Base-by-base conservation (phyloP, 1,140 invertebrate genomes). In the Pomacea maculata region DNA sequence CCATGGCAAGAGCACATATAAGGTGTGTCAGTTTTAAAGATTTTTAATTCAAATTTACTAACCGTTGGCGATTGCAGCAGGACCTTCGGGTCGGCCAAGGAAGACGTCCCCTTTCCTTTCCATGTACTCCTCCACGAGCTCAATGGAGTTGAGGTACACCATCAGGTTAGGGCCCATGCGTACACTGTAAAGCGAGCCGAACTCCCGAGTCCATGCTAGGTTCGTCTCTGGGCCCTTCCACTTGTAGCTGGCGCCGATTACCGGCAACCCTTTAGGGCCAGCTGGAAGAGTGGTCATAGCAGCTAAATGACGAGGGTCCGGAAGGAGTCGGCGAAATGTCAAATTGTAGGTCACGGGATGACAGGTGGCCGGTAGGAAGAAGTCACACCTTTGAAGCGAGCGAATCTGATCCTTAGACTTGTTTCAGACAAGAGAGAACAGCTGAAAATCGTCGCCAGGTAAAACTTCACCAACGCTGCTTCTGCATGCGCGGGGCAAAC, bases 191-290 rank as follows among this genome's bases (percentile, higher is more conserved):
- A 84, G 80, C 14, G 75, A 61, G 6, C 83, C 83, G 54, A 74
- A 84, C 76, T 79, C 75, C 45, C 73, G 71, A 8, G 78, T 78
- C 83, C 83, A 84, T 19, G 64, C 76, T 21, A 82, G 65, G 78
- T 82, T 84, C 19, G 83, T 84, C 75, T 82, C 70, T 14, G 83
- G 83, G 7, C 83, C 83, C 29, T 84, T 84, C 73, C 75, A 84
- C 21, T 82, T 45, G 1, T 80, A 64, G 9, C 80, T 45, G 9
- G 78, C 72, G 2, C 83, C 83, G 1, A 82, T 25, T 19, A 72
- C 67, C 9, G 83, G 81, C 10, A 82, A 29, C 3, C 83, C 83
- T 11, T 52, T 55, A 0, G 81, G 81, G 7, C 81, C 81, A 1
- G 81, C 79, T 11, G 83, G 81, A 0, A 82, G 80, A 7, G 72